A percentile compares a stretch with the other conserved stretches of the same genome.
phyloP scores from a whole-genome alignment of 2,113 vertebrate species.

The Paramormyrops kingsleyae region DNA sequence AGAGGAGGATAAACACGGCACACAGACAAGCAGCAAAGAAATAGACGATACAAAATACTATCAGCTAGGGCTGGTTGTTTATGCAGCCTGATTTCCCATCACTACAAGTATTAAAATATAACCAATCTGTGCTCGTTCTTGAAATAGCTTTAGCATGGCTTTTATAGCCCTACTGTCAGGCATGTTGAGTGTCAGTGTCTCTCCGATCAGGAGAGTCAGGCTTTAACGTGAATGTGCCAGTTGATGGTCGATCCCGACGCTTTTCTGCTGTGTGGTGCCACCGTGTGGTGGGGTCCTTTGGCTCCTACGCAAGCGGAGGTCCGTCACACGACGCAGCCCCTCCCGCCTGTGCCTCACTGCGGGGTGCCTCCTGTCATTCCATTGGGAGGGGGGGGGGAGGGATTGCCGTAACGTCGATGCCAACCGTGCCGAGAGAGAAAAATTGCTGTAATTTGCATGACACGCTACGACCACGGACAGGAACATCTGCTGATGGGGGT shows the following conservation, averaged over 20 bases:
- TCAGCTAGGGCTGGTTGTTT: not conserved
- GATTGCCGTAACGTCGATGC: not conserved
- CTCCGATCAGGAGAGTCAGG: not conserved
- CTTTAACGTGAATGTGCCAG: not conserved
- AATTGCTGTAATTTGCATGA: slow-evolving; percentile 12
- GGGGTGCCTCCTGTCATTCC: not conserved
- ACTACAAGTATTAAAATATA: not conserved
- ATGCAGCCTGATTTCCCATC: not conserved
- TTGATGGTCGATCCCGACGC: not conserved
- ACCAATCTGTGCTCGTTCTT: not conserved
- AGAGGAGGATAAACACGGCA: not conserved
- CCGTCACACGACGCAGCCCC: not conserved
- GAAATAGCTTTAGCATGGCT: not conserved
- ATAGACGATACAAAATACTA: not conserved
- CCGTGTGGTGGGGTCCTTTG: not conserved
- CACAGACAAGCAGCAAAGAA: not conserved
- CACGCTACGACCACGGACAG: not conserved
- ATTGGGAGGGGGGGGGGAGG: not conserved
- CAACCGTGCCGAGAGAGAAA: not conserved
- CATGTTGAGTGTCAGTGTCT: not conserved
- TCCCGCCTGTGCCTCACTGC: not conserved
- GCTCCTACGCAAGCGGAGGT: not conserved
- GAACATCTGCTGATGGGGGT: not conserved
- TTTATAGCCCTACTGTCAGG: not conserved
- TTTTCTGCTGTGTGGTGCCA: not conserved